phyloP scores from a whole-genome alignment of 2,797 vertebrate genomes.

The Diglossa cyanea region DNA sequence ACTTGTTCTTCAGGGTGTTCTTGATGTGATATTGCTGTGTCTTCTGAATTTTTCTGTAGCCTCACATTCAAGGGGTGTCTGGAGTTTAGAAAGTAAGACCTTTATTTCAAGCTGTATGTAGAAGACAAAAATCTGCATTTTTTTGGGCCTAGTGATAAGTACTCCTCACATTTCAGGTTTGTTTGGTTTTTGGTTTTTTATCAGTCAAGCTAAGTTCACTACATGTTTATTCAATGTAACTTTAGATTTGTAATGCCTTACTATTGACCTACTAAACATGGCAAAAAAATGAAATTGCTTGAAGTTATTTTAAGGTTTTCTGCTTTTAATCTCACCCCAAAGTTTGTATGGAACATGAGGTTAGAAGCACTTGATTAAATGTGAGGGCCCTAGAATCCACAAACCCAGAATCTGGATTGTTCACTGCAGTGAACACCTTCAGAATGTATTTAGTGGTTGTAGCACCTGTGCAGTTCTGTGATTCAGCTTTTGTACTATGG shows the following conservation, averaged over 20 bases:
- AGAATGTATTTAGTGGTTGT: background rate
- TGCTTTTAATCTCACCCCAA: background rate
- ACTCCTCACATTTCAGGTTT: background rate
- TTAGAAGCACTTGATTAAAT: background rate
- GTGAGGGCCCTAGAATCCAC: background rate
- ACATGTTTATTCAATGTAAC: background rate
- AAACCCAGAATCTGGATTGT: background rate
- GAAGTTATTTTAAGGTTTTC: background rate
- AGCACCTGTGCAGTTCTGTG: background rate
- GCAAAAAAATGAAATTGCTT: background rate
- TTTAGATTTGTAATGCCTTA: background rate
- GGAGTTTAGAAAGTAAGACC: background rate
- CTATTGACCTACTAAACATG: background rate
- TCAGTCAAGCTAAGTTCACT: background rate
- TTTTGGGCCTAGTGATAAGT: background rate
- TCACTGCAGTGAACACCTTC: background rate
- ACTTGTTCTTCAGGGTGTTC: background rate
- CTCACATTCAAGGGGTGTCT: accelerated
- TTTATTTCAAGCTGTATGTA: background rate
- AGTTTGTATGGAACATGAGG: background rate
- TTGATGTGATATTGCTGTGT: background rate
- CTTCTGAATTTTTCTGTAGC: background rate
- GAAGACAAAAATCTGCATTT: background rate
- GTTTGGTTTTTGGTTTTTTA: background rate
- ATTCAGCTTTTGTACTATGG: background rate